Evolutionary conservation across 2,888 invertebrate genomes (phyloP), one percentile per base, ranked within the genome.

Genomic region (Acanthosepion lycidas): DNA sequence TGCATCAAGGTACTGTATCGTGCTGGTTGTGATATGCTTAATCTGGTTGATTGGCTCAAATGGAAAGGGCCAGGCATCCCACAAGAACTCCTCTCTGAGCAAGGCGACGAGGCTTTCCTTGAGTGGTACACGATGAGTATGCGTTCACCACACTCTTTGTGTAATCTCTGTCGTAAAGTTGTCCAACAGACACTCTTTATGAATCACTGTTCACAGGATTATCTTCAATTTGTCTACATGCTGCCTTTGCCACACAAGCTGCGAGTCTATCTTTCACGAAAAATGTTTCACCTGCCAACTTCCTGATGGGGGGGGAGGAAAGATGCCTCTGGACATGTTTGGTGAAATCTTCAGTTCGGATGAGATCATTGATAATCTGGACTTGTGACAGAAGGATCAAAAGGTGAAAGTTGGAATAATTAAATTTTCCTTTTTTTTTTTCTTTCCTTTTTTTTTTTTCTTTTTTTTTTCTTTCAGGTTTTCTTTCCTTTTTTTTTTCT

Each of bases 21-120:
- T 94, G 96, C 97, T 55, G 97, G 97, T 94, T 97, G 97, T 96
- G 97, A 97, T 96, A 97, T 97, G 97, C 96, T 97, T 91, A 97
- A 97, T 95, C 96, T 97, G 20, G 96, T 97, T 20, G 97, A 97
- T 95, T 97, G 97, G 97, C 95, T 97, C n/a, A 96, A 97, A 91
- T 97, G 97, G 96, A 97, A 97, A 94, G 97, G 97, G 1, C 96
- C 97, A 0, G 97, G 97, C 20, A 97, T 97, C 94, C 97, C 97
- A 5, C 96, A 95, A 6, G 96, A 97, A 92, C 95, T 97, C 94
- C 96, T 97, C 94, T 96, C 96, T 59, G 96, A 96, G 94, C 42
- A 92, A 20, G 93, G 93, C 9, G 97, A 97, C 94, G 96, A 96
- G 93, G 95, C 95, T 26, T 96, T 97, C 95, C 95, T 96, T 94